Evolutionary conservation across 2,113 vertebrate species (phyloP).

Genomic region (Perca schrenkii): DNA sequence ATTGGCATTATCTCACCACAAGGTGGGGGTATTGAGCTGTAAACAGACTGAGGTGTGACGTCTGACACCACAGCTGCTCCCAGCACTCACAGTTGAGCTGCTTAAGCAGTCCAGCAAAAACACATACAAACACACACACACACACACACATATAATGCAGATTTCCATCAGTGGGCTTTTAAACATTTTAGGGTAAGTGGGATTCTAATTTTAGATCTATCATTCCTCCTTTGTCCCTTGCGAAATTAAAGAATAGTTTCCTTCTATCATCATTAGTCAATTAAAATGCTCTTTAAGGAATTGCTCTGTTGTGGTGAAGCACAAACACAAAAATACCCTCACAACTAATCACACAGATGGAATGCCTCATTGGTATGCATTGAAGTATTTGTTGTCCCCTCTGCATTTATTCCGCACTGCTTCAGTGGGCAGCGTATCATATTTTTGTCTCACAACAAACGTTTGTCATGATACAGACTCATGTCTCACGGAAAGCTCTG

Average conservation of each 20-base stretch:
- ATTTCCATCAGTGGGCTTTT: no score
- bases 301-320: conserved; percentile 36
- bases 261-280: conserved; percentile 15
- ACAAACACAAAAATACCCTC: conserved; percentile 5
- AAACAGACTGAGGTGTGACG: not conserved
- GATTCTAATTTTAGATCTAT: not conserved
- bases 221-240: not conserved
- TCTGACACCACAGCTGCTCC: conserved; percentile 8
- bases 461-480: no score
- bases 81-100: conserved; percentile 1
- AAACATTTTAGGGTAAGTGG: not conserved
- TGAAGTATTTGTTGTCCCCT: not conserved
- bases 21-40: conserved; percentile 36
- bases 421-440: not conserved
- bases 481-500: no score
- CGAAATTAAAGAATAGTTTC: conserved; percentile 17
- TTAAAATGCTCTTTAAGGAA: conserved; percentile 31
- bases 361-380: conserved; percentile 19
- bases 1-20: conserved; percentile 20
- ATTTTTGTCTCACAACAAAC: not conserved
- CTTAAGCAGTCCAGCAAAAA: not conserved
- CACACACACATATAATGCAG: not conserved
- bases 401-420: not conserved
- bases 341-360: conserved; percentile 5
- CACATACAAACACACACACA: not conserved